Percentiles rank a stretch among this genome's conserved stretches.
phyloP scores from a whole-genome alignment of 2,888 invertebrate genomes.

The Salpingus planirostris region DNA sequence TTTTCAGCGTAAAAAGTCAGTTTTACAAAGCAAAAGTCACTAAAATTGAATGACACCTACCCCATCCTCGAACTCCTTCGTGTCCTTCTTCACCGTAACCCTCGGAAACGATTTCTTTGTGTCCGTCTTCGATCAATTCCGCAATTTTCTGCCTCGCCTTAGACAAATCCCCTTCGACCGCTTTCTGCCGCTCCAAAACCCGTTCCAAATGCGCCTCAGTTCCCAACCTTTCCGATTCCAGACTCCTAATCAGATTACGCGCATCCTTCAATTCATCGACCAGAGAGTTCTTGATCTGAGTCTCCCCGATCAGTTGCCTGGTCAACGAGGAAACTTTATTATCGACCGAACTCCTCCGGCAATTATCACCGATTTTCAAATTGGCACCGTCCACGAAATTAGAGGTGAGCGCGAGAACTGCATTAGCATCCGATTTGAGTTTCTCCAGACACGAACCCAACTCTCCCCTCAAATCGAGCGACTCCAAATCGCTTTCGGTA shows the following conservation, averaged over 20 bases:
- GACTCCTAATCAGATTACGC: conserved; percentile 41
- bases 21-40: too few species aligned
- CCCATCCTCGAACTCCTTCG: conserved; percentile 16
- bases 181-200: conserved; percentile 50
- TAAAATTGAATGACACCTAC: too few species aligned
- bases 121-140: conserved; percentile 41
- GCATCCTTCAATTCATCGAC: conserved; percentile 51
- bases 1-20: too few species aligned
- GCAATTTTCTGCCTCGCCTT: conserved; percentile 41
- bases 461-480: conserved; percentile 54
- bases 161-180: conserved; percentile 45
- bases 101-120: conserved; percentile 47
- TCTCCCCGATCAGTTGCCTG: conserved; percentile 29
- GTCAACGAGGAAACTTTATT: conserved; percentile 28
- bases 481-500: conserved; percentile 45
- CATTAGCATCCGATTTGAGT: conserved; percentile 60
- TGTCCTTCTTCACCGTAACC: conserved; percentile 43
- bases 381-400: conserved; percentile 13
- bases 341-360: conserved; percentile 18
- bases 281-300: conserved; percentile 37
- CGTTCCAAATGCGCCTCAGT: conserved; percentile 54
- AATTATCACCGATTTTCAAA: not conserved
- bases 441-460: conserved; percentile 59
- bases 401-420: conserved; percentile 52
- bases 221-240: conserved; percentile 40